phyloP scores from a whole-genome alignment of 2,113 vertebrate species.

The Neoarius graeffei region DNA sequence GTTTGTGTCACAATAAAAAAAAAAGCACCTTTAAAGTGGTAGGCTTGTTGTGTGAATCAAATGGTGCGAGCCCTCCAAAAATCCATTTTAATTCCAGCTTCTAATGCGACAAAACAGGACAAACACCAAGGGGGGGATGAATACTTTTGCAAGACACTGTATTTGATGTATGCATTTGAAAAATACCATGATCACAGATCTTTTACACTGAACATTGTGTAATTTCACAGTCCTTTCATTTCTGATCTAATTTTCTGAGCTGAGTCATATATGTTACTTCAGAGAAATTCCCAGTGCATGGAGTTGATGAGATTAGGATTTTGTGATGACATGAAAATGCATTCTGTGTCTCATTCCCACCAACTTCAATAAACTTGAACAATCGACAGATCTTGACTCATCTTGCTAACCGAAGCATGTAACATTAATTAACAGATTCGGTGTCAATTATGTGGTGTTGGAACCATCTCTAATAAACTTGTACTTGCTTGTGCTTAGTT shows the following conservation, averaged over 20 bases:
- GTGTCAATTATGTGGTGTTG: background rate
- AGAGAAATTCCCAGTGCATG: background rate
- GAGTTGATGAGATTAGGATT: background rate
- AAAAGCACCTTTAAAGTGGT: too few species aligned
- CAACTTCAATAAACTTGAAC: background rate
- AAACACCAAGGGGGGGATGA: too few species aligned
- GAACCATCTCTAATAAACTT: slow-evolving; percentile 24
- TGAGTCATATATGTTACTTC: background rate
- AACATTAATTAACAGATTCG: background rate
- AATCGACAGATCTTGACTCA: background rate
- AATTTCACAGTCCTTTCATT: background rate
- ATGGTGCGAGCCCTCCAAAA: too few species aligned
- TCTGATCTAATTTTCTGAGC: background rate
- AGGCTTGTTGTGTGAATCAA: too few species aligned
- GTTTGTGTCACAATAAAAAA: too few species aligned
- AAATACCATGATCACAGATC: background rate
- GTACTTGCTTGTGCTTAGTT: slow-evolving; percentile 26
- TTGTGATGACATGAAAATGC: background rate
- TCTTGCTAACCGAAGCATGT: background rate
- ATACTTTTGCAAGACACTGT: too few species aligned
- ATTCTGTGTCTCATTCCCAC: too few species aligned
- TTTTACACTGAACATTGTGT: background rate
- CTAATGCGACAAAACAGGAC: too few species aligned
- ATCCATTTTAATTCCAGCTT: too few species aligned
- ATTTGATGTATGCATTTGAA: background rate